These are phyloP conservation scores for Notamacropus eugenii DNA, from an alignment of 2,797 vertebrate species.

Conservation along the genomic window DNA sequence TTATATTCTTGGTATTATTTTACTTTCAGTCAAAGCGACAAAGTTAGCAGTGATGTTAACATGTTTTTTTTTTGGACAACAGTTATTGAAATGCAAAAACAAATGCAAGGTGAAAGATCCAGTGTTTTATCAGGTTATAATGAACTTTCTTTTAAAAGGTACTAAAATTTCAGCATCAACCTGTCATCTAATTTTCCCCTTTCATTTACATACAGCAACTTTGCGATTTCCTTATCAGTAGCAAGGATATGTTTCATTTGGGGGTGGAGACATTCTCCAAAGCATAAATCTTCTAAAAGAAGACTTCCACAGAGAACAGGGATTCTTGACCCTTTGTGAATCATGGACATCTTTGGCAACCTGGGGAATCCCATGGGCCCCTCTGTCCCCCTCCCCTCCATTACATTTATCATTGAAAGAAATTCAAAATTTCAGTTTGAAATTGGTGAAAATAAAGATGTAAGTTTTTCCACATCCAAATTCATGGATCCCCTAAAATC, in stretches of 20 bases:
- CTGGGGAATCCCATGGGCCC: not conserved
- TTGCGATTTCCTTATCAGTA: constrained; percentile 52
- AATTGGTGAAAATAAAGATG: not conserved
- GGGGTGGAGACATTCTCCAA: constrained; percentile 9
- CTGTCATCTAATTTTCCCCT: constrained; percentile 2
- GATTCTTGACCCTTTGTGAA: not conserved
- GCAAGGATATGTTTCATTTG: constrained; percentile 55
- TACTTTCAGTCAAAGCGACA: constrained; percentile 58
- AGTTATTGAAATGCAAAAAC: constrained; percentile 52
- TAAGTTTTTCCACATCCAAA: not conserved
- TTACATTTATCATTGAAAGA: not conserved
- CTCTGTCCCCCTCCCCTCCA: not conserved
- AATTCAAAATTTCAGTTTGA: not conserved
- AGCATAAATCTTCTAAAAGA: constrained; percentile 19
- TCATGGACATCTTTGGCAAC: not conserved
- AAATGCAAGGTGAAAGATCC: constrained; percentile 45
- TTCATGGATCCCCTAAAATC: not conserved
- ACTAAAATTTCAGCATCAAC: constrained; percentile 30
- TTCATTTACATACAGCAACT: constrained; percentile 31
- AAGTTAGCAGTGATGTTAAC: constrained; percentile 51
- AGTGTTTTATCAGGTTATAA: constrained; percentile 36
- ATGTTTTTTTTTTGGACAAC: constrained; percentile 19
- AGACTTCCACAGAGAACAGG: constrained; percentile 11
- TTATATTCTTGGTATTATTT: constrained; percentile 55
- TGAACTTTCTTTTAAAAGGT: constrained; percentile 43